phyloP scores from a whole-genome alignment of 2,888 invertebrate genomes.

The Gari tellinella region DNA sequence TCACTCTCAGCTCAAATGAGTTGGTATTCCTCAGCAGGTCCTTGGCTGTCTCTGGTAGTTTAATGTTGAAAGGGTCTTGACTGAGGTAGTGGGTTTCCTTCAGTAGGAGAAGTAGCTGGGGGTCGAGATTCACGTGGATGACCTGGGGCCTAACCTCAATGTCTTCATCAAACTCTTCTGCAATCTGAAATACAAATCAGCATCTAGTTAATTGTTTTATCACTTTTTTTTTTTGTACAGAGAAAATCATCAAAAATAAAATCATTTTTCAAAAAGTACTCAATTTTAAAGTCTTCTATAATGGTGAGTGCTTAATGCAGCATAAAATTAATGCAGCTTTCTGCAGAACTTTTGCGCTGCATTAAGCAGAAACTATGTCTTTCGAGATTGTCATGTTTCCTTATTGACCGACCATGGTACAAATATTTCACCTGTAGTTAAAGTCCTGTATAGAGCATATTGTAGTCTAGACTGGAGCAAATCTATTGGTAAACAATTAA shows the following conservation, averaged over 20 bases:
- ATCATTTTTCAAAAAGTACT: not conserved
- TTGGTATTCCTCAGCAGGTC: conserved; percentile 81
- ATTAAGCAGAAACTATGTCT: too few species aligned
- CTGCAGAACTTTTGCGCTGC: too few species aligned
- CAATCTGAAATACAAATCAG: conserved; percentile 69
- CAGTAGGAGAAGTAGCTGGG: conserved; percentile 81
- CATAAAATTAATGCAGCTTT: too few species aligned
- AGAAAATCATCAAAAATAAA: not conserved
- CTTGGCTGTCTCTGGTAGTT: conserved; percentile 77
- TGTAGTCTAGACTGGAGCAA: too few species aligned
- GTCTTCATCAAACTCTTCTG: conserved; percentile 83
- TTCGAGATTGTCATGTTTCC: too few species aligned
- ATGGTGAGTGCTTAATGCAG: too few species aligned
- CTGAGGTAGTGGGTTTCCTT: conserved; percentile 82
- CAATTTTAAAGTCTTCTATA: too few species aligned
- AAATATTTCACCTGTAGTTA: too few species aligned
- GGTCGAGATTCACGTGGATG: conserved; percentile 83
- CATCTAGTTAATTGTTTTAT: not conserved
- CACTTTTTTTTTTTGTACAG: too few species aligned
- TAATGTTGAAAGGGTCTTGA: conserved; percentile 81
- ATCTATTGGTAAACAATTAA: too few species aligned
- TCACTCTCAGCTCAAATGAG: conserved; percentile 77
- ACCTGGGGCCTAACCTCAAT: conserved; percentile 80
- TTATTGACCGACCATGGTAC: too few species aligned
- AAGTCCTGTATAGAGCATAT: too few species aligned